These are phyloP conservation scores for Athalia rosae DNA, from an alignment of 2,888 invertebrate genomes.

Conservation along the genomic window DNA sequence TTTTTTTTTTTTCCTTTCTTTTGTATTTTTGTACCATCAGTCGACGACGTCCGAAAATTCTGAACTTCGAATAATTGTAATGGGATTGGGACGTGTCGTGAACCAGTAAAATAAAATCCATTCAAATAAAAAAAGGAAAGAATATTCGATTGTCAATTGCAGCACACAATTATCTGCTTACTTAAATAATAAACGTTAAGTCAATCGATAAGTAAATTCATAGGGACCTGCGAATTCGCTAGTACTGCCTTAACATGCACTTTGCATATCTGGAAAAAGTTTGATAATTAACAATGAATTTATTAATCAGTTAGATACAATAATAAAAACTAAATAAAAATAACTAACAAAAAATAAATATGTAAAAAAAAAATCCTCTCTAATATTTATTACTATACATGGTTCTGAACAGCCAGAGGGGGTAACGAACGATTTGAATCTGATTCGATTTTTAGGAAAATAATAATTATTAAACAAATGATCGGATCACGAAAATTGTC, in stretches of 20 bases:
- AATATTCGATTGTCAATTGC: conserved; percentile 41
- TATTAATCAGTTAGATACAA: conserved; percentile 20
- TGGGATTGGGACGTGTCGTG: background rate
- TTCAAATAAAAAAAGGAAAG: background rate
- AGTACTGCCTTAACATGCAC: conserved; percentile 45
- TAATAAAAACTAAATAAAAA: background rate
- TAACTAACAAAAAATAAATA: background rate
- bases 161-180: conserved; percentile 8
- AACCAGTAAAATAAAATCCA: background rate
- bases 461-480: background rate
- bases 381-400: too few relatives aligned
- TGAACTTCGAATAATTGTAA: too few relatives aligned
- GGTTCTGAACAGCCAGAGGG: too few relatives aligned
- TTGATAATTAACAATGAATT: conserved; percentile 26
- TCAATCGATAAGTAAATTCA: conserved; percentile 40
- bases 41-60: too few relatives aligned
- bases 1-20: too few relatives aligned
- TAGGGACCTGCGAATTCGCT: conserved; percentile 43
- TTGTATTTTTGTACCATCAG: too few relatives aligned
- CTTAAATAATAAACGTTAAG: conserved; percentile 9
- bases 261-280: conserved; percentile 43
- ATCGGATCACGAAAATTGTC: background rate
- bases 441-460: too few relatives aligned
- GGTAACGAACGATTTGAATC: too few relatives aligned
- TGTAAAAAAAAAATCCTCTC: too few relatives aligned